Evolutionary conservation across 2,113 vertebrate species (phyloP).

Genomic region (Holacanthus passer): DNA sequence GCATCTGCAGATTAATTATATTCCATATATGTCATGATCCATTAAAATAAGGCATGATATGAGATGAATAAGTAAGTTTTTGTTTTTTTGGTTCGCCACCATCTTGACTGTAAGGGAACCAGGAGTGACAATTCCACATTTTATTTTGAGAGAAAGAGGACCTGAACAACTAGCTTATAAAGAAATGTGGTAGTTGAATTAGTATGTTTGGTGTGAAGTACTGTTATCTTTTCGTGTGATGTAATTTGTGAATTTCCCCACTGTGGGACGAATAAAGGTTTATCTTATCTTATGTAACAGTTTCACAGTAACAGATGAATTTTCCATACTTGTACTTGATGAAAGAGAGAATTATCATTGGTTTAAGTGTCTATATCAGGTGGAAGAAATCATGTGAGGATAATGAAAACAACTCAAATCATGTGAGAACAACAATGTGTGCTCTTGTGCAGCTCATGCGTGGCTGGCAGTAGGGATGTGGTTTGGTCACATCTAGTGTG

Average conservation of each 20-base stretch:
- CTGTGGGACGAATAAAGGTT: too few species aligned
- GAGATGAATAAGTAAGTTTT: too few species aligned
- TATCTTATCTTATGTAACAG: too few species aligned
- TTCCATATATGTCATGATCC: too few species aligned
- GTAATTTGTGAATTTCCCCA: too few species aligned
- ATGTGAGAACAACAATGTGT: not conserved
- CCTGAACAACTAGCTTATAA: too few species aligned
- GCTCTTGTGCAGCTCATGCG: not conserved
- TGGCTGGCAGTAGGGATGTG: not conserved
- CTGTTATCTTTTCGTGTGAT: not conserved
- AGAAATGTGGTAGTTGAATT: not conserved
- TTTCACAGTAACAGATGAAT: not conserved
- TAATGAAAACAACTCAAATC: not conserved
- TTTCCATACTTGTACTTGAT: not conserved
- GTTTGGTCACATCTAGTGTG: constrained; percentile 8
- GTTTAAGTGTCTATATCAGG: not conserved
- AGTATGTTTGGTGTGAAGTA: not conserved
- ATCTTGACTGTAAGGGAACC: too few species aligned
- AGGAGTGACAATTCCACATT: too few species aligned
- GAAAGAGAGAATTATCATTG: not conserved
- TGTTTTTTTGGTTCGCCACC: too few species aligned
- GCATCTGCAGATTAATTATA: too few species aligned
- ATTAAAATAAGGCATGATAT: too few species aligned
- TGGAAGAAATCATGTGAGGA: constrained; percentile 3
- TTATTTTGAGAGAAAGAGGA: too few species aligned